These are phyloP conservation scores for Leucopsar rothschildi DNA, from an alignment of 2,113 vertebrate genomes.

Conservation along the genomic window DNA sequence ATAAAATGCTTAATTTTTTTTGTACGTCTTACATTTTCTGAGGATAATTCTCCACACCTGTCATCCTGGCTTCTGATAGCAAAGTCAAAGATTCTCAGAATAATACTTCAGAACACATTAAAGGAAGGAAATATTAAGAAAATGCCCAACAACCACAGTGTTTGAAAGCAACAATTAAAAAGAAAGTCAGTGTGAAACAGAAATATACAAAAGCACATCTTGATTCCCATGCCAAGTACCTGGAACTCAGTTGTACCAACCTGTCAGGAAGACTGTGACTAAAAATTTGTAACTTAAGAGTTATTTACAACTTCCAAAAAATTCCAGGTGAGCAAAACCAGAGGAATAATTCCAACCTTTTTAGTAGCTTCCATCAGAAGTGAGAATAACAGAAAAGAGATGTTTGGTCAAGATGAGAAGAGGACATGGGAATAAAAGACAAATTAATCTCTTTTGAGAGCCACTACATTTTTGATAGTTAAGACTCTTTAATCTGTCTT, in stretches of 20 bases:
- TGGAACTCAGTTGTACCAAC: not conserved
- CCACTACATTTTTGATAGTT: not conserved
- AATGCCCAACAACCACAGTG: not conserved
- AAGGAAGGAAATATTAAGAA: not conserved
- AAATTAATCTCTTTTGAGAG: not conserved
- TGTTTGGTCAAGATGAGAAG: not conserved
- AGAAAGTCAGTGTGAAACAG: not conserved
- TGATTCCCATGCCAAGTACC: not conserved
- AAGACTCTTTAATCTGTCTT: not conserved
- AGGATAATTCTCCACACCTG: constrained; percentile 10
- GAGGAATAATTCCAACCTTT: not conserved
- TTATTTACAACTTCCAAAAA: not conserved
- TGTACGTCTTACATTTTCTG: not conserved
- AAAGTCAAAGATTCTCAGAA: not conserved
- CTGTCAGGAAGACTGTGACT: not conserved
- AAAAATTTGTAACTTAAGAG: not conserved
- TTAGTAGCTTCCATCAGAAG: not conserved
- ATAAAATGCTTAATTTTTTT: not conserved
- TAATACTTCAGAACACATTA: not conserved
- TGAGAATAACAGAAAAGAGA: not conserved
- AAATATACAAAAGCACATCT: not conserved
- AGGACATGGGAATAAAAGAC: not conserved
- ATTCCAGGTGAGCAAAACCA: not conserved
- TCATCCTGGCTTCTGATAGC: not conserved
- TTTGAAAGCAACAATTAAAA: not conserved